Evolutionary conservation across 2,113 vertebrate species (phyloP).

Genomic region (Ophthalmolycus amberensis): DNA sequence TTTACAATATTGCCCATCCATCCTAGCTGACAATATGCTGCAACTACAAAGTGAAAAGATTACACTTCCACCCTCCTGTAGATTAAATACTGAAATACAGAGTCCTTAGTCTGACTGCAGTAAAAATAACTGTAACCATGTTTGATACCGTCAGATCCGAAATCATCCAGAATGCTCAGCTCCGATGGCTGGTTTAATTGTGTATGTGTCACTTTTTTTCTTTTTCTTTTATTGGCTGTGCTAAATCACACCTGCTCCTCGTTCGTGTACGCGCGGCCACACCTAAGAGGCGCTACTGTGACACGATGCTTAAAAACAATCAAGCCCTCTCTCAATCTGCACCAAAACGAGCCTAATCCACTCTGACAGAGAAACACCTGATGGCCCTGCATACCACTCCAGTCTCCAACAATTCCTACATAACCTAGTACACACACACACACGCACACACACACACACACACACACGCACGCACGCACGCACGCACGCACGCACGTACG

Average conservation of each 20-base stretch:
- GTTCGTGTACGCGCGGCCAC: conserved; percentile 91
- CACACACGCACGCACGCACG: conserved; percentile 9
- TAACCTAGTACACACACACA: conserved; percentile 6
- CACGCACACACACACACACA: conserved; percentile 11
- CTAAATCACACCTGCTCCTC: conserved; percentile 95
- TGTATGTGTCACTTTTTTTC: conserved; percentile 62
- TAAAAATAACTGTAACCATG: conserved; percentile 54
- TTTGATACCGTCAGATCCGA: conserved; percentile 52
- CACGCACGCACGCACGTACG: conserved; percentile 6
- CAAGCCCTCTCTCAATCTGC: conserved; percentile 91
- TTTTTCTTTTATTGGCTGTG: conserved; percentile 90
- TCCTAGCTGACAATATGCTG: conserved; percentile 51
- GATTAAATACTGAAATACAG: conserved; percentile 47
- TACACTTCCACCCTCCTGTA: conserved; percentile 32
- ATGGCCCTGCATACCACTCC: conserved; percentile 78
- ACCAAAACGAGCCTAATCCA: conserved; percentile 75
- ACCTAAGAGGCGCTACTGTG: conserved; percentile 91
- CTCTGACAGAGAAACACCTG: conserved; percentile 89
- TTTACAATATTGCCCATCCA: conserved; percentile 62
- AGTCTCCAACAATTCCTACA: conserved; percentile 38
- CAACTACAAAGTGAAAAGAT: conserved; percentile 53
- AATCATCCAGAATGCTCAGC: conserved; percentile 53
- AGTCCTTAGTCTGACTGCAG: conserved; percentile 36
- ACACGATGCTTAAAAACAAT: conserved; percentile 95
- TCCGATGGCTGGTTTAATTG: conserved; percentile 62